Conservation (phyloP, 2,888 invertebrate species). For the Lamellibrachia satsuma region DNA sequence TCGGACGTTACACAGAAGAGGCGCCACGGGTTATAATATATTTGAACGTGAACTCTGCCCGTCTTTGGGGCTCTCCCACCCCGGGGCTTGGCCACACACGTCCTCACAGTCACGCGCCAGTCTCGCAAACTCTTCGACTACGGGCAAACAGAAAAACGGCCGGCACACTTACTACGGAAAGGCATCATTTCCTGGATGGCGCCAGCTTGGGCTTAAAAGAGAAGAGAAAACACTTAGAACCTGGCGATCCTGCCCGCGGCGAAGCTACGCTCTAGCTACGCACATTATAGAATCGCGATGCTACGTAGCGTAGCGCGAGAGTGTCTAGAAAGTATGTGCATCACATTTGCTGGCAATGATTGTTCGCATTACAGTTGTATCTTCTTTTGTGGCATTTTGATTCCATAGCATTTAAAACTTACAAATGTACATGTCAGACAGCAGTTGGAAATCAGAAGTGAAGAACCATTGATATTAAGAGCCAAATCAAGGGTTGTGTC, state of each 20-base stretch:
- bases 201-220: conserved; percentile 55
- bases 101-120: background rate
- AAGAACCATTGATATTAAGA: background rate
- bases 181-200: conserved; percentile 63
- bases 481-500: background rate
- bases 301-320: background rate
- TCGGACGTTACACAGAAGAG: too few relatives aligned
- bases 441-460: background rate
- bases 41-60: too few relatives aligned
- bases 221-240: conserved; percentile 21
- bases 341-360: too few relatives aligned
- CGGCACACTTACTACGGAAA: conserved; percentile 61
- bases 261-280: background rate
- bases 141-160: background rate
- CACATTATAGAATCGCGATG: background rate
- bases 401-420: background rate
- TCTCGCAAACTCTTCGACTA: background rate
- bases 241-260: background rate
- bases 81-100: background rate
- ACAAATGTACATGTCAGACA: background rate
- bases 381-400: too few relatives aligned
- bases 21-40: too few relatives aligned
- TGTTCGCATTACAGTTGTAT: too few relatives aligned
- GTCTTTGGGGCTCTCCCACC: too few relatives aligned
- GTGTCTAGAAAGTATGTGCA: too few relatives aligned